A percentile compares a stretch with the other conserved stretches of the same genome.
These are phyloP conservation scores for Anseranas semipalmata DNA, from an alignment of 2,113 vertebrate species.

Conservation along the genomic window DNA sequence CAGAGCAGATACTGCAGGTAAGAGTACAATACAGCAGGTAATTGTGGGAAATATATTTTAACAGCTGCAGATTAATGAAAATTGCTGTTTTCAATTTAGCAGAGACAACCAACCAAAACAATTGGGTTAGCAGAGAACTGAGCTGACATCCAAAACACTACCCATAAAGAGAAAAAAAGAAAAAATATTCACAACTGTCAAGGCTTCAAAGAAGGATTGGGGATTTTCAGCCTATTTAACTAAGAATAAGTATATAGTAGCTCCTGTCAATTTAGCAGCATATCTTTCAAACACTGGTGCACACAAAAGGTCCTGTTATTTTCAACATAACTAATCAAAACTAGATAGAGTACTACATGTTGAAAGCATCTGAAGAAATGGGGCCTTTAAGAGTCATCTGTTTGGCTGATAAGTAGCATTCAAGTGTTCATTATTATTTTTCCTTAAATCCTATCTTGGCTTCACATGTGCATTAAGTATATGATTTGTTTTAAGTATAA, in stretches of 20 bases:
- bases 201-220: conserved; percentile 19
- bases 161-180: not conserved
- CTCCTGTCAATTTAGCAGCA: not conserved
- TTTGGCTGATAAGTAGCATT: not conserved
- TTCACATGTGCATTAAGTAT: not conserved
- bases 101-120: conserved; percentile 42
- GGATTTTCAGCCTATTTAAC: conserved; percentile 9
- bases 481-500: not conserved
- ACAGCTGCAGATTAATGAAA: conserved; percentile 53
- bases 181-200: not conserved
- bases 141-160: conserved; percentile 48
- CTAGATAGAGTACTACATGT: not conserved
- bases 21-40: not conserved
- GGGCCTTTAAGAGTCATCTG: not conserved
- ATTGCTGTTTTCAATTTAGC: conserved; percentile 42
- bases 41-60: conserved; percentile 43
- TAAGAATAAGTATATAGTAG: not conserved
- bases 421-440: not conserved
- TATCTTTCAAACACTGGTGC: not conserved
- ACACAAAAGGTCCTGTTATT: not conserved
- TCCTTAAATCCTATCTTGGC: not conserved
- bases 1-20: not conserved
- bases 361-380: not conserved
- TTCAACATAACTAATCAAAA: not conserved
- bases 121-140: conserved; percentile 5